Conservation (phyloP, 2,113 vertebrate genomes). For the Trichechus manatus region DNA sequence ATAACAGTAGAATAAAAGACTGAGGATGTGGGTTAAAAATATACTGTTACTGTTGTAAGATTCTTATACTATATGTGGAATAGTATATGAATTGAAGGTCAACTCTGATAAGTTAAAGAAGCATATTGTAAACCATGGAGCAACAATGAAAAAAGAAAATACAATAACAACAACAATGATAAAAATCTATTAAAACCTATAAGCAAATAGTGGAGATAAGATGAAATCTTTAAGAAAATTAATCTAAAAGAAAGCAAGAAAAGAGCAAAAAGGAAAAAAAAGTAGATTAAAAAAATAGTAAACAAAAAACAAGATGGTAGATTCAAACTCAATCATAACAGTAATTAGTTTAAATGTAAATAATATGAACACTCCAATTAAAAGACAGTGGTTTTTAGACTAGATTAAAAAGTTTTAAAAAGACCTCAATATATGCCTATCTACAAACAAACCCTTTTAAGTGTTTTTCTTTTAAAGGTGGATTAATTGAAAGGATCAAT, state of each 20-base stretch:
- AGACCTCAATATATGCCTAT: neutral
- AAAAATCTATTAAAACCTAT: neutral
- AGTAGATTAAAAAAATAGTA: neutral
- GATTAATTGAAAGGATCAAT: neutral
- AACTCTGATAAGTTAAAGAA: neutral
- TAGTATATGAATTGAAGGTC: neutral
- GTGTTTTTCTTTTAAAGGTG: neutral
- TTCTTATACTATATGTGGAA: neutral
- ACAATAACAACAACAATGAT: too few species aligned
- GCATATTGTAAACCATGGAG: neutral
- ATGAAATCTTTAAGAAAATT: neutral
- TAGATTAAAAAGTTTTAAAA: neutral
- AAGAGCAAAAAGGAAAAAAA: neutral
- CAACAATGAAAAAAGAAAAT: neutral
- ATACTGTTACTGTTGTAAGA: neutral
- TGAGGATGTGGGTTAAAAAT: neutral
- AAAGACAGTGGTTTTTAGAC: neutral
- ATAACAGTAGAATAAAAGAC: neutral
- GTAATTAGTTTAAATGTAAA: neutral
- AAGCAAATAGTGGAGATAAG: neutral
- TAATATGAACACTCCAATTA: neutral
- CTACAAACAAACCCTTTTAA: neutral
- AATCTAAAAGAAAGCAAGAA: neutral
- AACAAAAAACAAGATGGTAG: neutral
- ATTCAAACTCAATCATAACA: neutral